Percentiles rank a stretch among this genome's conserved stretches.
Conservation (phyloP, 2,113 vertebrate genomes). For the Tetrax tetrax region DNA sequence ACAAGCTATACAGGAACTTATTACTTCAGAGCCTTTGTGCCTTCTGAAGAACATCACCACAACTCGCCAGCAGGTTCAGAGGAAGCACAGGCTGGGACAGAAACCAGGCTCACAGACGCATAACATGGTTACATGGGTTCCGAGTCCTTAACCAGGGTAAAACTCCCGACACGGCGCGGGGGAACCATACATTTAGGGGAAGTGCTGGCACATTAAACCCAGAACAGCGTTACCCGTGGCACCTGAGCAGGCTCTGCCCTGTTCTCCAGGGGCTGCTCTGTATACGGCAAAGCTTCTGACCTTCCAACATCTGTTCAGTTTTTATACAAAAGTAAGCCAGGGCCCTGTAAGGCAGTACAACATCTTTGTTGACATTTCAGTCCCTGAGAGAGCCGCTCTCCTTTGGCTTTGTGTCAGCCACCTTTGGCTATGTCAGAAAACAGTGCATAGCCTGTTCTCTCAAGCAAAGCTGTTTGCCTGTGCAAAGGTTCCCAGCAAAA, state of each 20-base stretch:
- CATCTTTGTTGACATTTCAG: conserved; percentile 52
- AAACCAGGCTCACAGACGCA: background rate
- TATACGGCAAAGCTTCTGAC: background rate
- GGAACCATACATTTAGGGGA: background rate
- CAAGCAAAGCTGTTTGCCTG: conserved; percentile 6
- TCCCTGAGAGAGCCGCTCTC: conserved; percentile 11
- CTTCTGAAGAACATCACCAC: conserved; percentile 4
- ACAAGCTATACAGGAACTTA: conserved; percentile 49
- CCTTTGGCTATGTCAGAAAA: conserved; percentile 38
- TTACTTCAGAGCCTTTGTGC: conserved; percentile 59
- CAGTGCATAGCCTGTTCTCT: background rate
- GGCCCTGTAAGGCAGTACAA: background rate
- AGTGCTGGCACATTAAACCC: background rate
- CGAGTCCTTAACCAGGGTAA: background rate
- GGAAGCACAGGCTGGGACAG: background rate
- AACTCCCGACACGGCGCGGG: background rate
- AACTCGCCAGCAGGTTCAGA: background rate
- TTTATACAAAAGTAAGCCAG: conserved; percentile 40
- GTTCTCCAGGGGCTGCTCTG: background rate
- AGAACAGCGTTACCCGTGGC: background rate
- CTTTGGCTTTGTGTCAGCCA: conserved; percentile 39
- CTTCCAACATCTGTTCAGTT: conserved; percentile 48
- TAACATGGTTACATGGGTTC: rapidly evolving
- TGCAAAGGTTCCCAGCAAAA: conserved; percentile 7
- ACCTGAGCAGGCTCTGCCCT: background rate